Conservation (phyloP, 2,888 invertebrate genomes). For the Cotesia congregata region DNA sequence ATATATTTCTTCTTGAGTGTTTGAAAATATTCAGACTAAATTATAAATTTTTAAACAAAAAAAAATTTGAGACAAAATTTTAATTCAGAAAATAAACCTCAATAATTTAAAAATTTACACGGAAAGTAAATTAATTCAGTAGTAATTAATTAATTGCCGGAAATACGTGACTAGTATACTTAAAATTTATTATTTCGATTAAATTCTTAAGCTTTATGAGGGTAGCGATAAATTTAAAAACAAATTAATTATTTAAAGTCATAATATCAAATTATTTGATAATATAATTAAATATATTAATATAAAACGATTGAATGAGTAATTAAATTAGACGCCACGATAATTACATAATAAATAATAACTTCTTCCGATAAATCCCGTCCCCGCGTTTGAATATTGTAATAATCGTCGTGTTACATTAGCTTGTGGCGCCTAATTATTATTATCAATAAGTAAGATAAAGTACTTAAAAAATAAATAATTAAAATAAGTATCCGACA, state of each 20-base stretch:
- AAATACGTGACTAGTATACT: too few relatives aligned
- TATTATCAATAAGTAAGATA: slow-evolving; percentile 17
- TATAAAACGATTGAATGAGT: background rate
- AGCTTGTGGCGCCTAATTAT: slow-evolving; percentile 36
- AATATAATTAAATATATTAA: background rate
- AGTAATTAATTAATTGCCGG: too few relatives aligned
- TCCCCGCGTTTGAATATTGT: slow-evolving; percentile 36
- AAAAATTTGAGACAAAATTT: too few relatives aligned
- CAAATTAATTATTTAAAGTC: background rate
- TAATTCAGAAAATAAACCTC: too few relatives aligned
- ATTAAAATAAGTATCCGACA: background rate
- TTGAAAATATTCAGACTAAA: too few relatives aligned
- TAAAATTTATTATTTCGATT: background rate
- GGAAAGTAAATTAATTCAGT: too few relatives aligned
- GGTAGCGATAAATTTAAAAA: background rate
- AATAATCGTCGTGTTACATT: slow-evolving; percentile 29
- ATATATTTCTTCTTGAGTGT: too few relatives aligned
- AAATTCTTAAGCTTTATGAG: background rate
- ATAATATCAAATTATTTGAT: slow-evolving; percentile 7
- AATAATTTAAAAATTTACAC: too few relatives aligned
- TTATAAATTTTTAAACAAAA: too few relatives aligned
- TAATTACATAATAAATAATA: background rate
- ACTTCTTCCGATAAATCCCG: slow-evolving; percentile 38
- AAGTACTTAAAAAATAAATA: background rate
- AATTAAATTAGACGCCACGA: slow-evolving; percentile 11